These are phyloP conservation scores for Choreutis nemorana DNA, from an alignment of 2,888 invertebrate genomes.

Conservation along the genomic window DNA sequence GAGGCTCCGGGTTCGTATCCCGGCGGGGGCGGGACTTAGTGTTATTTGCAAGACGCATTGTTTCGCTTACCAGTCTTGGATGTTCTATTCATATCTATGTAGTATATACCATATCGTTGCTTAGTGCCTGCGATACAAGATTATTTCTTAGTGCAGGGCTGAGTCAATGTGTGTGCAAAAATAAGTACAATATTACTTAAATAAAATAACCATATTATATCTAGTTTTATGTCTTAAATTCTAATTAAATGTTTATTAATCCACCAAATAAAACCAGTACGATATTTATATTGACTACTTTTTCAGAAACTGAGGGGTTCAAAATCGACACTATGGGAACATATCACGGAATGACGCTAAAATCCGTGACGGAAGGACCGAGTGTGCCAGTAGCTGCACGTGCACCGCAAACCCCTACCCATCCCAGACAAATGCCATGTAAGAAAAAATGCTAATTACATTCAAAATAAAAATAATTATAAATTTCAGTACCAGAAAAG, in stretches of 20 bases:
- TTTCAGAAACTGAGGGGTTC: conserved; percentile 93
- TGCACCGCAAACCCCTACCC: conserved; percentile 47
- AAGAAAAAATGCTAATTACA: too few species aligned
- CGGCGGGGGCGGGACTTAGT: too few species aligned
- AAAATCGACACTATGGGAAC: conserved; percentile 99
- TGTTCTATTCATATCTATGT: too few species aligned
- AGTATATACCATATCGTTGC: too few species aligned
- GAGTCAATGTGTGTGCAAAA: background rate
- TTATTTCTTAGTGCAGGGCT: background rate
- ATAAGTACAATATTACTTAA: background rate
- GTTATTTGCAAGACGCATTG: too few species aligned
- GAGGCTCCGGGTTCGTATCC: too few species aligned
- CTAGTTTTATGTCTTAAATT: too few species aligned
- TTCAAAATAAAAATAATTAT: too few species aligned
- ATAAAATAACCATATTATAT: too few species aligned
- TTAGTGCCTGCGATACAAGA: too few species aligned
- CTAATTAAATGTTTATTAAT: background rate
- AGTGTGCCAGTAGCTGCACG: conserved; percentile 68
- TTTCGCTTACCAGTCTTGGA: too few species aligned
- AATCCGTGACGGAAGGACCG: conserved; percentile 96
- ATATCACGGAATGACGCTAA: conserved; percentile 97
- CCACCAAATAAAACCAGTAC: background rate
- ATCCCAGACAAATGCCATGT: conserved; percentile 51
- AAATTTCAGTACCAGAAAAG: too few species aligned
- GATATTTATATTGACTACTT: conserved; percentile 17